A percentile compares a stretch with the other conserved stretches of the same genome.
phyloP scores from a whole-genome alignment of 2,797 vertebrate species.

The Scleropages formosus region DNA sequence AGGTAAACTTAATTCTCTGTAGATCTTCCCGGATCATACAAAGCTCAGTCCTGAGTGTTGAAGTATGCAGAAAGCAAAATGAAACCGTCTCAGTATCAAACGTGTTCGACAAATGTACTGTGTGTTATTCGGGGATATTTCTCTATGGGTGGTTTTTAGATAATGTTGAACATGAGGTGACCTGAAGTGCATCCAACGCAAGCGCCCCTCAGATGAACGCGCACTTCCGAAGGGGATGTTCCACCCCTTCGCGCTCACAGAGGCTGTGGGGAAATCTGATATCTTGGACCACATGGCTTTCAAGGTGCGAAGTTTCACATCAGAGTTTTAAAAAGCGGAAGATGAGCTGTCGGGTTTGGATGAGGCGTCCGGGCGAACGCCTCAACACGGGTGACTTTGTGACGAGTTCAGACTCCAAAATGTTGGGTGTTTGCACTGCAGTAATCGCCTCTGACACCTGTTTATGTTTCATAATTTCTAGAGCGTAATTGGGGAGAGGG shows the following conservation, averaged over 20 bases:
- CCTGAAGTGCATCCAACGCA: constrained; percentile 63
- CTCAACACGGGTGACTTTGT: background rate
- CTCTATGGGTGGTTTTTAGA: constrained; percentile 64
- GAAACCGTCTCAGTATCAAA: background rate
- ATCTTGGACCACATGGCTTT: background rate
- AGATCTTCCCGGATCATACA: background rate
- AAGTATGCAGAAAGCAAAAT: background rate
- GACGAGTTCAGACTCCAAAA: background rate
- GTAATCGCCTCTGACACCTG: constrained; percentile 12
- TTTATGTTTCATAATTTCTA: constrained; percentile 18
- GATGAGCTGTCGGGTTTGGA: background rate
- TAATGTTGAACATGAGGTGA: constrained; percentile 67
- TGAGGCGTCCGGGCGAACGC: no score
- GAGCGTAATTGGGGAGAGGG: constrained; percentile 17
- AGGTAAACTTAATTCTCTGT: no score
- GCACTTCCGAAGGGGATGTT: constrained; percentile 54
- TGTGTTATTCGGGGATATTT: constrained; percentile 61
- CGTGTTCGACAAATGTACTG: constrained; percentile 59
- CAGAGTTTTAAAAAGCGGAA: constrained; percentile 18
- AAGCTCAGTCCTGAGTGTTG: background rate
- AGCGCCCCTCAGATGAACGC: constrained; percentile 52
- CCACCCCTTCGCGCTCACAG: constrained; percentile 46
- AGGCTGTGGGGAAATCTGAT: background rate
- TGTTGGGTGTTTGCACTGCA: background rate
- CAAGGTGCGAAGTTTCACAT: background rate